Conservation (phyloP, 2,113 vertebrate species). For the Acrocephalus kingi region DNA sequence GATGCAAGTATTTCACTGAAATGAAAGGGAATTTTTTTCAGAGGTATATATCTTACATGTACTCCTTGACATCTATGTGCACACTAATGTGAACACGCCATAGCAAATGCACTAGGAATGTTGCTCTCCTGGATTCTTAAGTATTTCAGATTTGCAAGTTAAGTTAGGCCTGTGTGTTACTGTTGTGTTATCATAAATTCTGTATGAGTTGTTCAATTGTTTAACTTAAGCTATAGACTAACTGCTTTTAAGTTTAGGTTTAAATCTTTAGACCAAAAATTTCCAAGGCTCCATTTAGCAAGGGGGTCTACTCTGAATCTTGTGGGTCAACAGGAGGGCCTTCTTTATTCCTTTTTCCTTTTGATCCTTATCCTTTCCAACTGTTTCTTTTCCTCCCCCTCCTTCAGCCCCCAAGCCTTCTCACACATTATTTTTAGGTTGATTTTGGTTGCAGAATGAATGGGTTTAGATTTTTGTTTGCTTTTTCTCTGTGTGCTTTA, state of each 20-base stretch:
- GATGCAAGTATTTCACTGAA: not conserved
- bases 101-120: not conserved
- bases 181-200: not conserved
- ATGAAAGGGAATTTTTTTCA: not conserved
- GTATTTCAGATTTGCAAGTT: not conserved
- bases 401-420: too few relatives aligned
- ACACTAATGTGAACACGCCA: not conserved
- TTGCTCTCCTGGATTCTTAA: not conserved
- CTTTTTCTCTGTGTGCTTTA: not conserved
- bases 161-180: not conserved
- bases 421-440: not conserved
- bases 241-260: not conserved
- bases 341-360: not conserved
- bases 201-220: not conserved
- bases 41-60: not conserved
- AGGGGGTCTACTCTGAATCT: not conserved
- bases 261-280: not conserved
- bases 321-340: not conserved
- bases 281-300: not conserved
- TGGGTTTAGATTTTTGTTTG: not conserved
- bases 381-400: accelerated
- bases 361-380: not conserved
- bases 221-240: not conserved
- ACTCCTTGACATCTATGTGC: not conserved
- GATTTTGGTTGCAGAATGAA: not conserved